Conservation (phyloP, 2,797 vertebrate species). For the Paramormyrops hopkinsi region DNA sequence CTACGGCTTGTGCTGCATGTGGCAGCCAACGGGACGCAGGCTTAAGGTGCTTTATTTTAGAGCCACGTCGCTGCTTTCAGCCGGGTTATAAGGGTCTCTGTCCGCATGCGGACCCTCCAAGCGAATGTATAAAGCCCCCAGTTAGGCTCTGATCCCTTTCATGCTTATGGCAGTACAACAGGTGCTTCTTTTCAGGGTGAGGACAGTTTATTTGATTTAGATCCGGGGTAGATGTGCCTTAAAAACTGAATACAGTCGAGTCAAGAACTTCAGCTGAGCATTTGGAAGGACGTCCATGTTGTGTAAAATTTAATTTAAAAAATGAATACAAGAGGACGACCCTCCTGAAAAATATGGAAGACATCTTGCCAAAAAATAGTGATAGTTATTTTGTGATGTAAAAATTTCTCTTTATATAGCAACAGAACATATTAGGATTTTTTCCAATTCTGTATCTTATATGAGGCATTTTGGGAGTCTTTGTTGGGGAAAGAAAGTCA, state of each 20-base stretch:
- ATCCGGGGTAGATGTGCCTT: neutral
- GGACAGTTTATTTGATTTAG: neutral
- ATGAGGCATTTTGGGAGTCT: neutral
- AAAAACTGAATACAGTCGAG: neutral
- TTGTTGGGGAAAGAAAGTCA: neutral
- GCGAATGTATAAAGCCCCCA: neutral
- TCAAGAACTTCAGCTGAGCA: neutral
- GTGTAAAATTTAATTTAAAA: neutral
- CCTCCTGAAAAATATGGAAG: neutral
- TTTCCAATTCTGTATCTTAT: neutral
- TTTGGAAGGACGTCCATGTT: neutral
- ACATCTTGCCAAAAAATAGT: neutral
- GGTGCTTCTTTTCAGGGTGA: neutral
- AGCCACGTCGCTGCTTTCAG: neutral
- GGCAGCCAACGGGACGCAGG: constrained; percentile 4
- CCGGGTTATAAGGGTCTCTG: neutral
- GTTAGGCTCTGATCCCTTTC: neutral
- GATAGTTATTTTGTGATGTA: neutral
- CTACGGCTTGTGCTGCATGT: neutral
- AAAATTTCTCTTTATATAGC: constrained; percentile 10
- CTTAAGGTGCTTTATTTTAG: neutral
- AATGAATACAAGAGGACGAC: neutral
- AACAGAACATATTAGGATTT: constrained; percentile 38
- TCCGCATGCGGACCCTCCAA: neutral
- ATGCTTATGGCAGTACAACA: neutral